phyloP scores from a whole-genome alignment of 1,140 invertebrate species.

The Trachelipus rathkii region DNA sequence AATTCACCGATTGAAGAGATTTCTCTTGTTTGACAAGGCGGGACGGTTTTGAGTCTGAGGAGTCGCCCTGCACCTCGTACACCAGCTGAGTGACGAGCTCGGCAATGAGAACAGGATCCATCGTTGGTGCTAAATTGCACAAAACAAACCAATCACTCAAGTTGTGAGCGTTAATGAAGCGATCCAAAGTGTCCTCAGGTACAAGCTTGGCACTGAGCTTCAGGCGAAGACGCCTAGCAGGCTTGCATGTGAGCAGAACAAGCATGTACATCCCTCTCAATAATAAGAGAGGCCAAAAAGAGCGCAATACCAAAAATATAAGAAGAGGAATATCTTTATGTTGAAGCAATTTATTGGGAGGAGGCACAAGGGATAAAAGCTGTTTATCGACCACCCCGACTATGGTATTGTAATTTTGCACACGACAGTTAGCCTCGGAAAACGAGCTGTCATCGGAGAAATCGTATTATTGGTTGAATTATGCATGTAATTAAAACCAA shows the following conservation, averaged over 20 bases:
- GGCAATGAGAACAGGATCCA: conserved; percentile 45
- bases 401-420: conserved; percentile 45
- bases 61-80: conserved; percentile 44
- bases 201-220: conserved; percentile 45
- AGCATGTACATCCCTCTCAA: conserved; percentile 44
- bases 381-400: conserved; percentile 45
- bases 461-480: conserved; percentile 44
- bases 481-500: conserved; percentile 46
- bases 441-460: conserved; percentile 44
- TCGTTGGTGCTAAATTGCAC: conserved; percentile 44
- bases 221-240: conserved; percentile 40
- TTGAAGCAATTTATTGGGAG: conserved; percentile 45
- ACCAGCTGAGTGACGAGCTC: conserved; percentile 45
- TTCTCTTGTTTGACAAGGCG: conserved; percentile 45
- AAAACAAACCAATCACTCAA: conserved; percentile 45
- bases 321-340: conserved; percentile 44
- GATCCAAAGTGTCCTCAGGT: conserved; percentile 44
- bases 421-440: conserved; percentile 41
- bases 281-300: conserved; percentile 43
- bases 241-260: conserved; percentile 44
- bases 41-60: conserved; percentile 43
- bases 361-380: conserved; percentile 44
- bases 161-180: conserved; percentile 45
- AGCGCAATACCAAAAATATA: conserved; percentile 45
- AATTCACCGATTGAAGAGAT: conserved; percentile 46